Evolutionary conservation across 2,888 invertebrate genomes (phyloP).

Genomic region (Cistogaster globosa): DNA sequence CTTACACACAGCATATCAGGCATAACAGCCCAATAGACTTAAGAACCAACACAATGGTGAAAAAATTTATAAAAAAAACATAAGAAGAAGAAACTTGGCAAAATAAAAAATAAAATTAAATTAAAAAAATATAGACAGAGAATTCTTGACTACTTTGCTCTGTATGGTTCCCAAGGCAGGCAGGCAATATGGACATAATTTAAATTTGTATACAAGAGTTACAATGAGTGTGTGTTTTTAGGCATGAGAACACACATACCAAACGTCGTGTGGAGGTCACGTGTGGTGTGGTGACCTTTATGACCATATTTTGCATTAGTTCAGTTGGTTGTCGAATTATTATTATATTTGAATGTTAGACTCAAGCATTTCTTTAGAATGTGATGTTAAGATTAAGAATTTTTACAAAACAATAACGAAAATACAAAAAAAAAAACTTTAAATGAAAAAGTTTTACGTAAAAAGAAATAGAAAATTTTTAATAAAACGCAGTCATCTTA

Average conservation of each 20-base stretch:
- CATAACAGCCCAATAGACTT: slow-evolving; percentile 26
- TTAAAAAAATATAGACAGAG: slow-evolving; percentile 18
- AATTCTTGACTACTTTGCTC: slow-evolving; percentile 57
- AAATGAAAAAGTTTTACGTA: slow-evolving; percentile 1
- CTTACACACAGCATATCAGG: slow-evolving; percentile 62
- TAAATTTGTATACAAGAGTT: slow-evolving; percentile 2
- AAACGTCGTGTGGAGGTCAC: slow-evolving; percentile 76
- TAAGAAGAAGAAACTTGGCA: slow-evolving; percentile 34
- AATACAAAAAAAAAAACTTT: neutral
- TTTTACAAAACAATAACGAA: neutral
- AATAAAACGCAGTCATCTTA: slow-evolving; percentile 59
- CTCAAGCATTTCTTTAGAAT: slow-evolving; percentile 58
- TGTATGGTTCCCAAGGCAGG: slow-evolving; percentile 68
- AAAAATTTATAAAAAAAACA: slow-evolving; percentile 1
- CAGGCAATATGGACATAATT: slow-evolving; percentile 32
- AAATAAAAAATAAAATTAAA: neutral
- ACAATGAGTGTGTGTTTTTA: neutral
- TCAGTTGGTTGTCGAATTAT: slow-evolving; percentile 63
- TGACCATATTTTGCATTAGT: slow-evolving; percentile 75
- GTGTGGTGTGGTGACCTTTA: slow-evolving; percentile 79
- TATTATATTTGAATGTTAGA: slow-evolving; percentile 28
- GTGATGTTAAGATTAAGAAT: slow-evolving; percentile 57
- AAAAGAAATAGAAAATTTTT: slow-evolving; percentile 9
- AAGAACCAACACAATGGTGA: slow-evolving; percentile 47
- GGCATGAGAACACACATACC: slow-evolving; percentile 42